phyloP scores from a whole-genome alignment of 2,113 vertebrate species.

The Cololabis saira region DNA sequence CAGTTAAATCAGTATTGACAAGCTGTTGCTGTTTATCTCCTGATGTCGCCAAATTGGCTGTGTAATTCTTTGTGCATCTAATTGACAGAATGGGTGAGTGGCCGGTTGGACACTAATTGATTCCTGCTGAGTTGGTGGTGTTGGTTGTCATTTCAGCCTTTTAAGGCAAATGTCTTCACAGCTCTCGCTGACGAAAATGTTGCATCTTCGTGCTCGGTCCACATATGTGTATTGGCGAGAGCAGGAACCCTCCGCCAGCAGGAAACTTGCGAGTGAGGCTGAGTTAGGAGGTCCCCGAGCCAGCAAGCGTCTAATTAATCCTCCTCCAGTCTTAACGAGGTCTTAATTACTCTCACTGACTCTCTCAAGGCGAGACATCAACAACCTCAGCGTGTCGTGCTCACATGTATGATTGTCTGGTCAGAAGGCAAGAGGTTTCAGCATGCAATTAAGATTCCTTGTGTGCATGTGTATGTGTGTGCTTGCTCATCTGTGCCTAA shows the following conservation, averaged over 20 bases:
- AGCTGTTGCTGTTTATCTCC: constrained; percentile 17
- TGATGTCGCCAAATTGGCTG: constrained; percentile 42
- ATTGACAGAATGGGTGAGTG: constrained; percentile 48
- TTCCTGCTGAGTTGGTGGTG: constrained; percentile 55
- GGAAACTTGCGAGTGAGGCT: constrained; percentile 38
- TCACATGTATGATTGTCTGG: constrained; percentile 57
- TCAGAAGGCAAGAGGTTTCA: constrained; percentile 73
- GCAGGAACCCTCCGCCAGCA: constrained; percentile 31
- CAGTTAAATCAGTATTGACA: not conserved
- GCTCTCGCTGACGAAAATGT: constrained; percentile 40
- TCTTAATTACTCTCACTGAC: constrained; percentile 72
- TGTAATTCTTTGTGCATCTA: constrained; percentile 41
- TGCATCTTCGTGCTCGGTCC: not conserved
- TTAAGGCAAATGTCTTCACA: constrained; percentile 48
- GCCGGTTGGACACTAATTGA: constrained; percentile 59
- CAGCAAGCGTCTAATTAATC: constrained; percentile 69
- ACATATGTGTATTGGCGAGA: constrained; percentile 4
- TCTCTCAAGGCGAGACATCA: constrained; percentile 69
- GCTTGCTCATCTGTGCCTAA: constrained; percentile 47
- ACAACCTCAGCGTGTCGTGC: constrained; percentile 43
- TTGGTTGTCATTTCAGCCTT: constrained; percentile 38
- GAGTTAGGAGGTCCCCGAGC: constrained; percentile 54
- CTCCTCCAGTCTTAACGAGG: constrained; percentile 69
- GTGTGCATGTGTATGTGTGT: constrained; percentile 34
- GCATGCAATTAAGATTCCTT: constrained; percentile 54